Evolutionary conservation across 2,888 invertebrate genomes (phyloP), one percentile per base, ranked within the genome.

Genomic region (Periphyllus acericola): DNA sequence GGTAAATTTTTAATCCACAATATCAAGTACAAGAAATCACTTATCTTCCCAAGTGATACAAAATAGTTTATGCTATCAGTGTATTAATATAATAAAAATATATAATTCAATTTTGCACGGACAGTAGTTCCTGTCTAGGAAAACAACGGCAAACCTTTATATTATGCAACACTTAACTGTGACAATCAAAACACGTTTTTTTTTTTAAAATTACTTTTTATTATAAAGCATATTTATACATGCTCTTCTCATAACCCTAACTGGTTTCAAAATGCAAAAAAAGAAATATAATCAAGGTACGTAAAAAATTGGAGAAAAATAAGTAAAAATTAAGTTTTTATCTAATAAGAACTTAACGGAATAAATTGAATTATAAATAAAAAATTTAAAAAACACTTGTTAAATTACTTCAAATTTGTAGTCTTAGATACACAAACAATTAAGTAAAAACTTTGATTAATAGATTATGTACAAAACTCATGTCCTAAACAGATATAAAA

Each of bases 201-300:
- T 72, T 11, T 60, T 79, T 72, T 60, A 29, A 29, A 8, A 40
- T 72, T n/a, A n/a, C n/a, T 71, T 71, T 80, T 80, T 86, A 72
- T 86, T 79, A 72, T 86, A 40, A 55, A 29, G 71, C 79, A 86
- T 55, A 79, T 80, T 83, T 72, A 40, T 60, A 86, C 86, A 86
- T 80, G 80, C 86, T 86, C 40, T 72, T 80, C 72, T 86, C 36
- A 74, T 36, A 74, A 79, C 80, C 80, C 86, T 86, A 80, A 80
- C 86, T 86, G 86, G 80, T 86, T 86, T 80, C 80, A 80, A 71
- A 79, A 80, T 17, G 19, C n/a, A 86, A 83, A 74, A 55, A 21
- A 55, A 55, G 11, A 19, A 66, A 75, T 84, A 75, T 40, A 46
- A 75, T 32, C 21, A 29, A 66, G 8, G 36, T 75, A 66, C 32